These are phyloP conservation scores for Ahaetulla prasina DNA, from an alignment of 2,113 vertebrate species.

Conservation along the genomic window DNA sequence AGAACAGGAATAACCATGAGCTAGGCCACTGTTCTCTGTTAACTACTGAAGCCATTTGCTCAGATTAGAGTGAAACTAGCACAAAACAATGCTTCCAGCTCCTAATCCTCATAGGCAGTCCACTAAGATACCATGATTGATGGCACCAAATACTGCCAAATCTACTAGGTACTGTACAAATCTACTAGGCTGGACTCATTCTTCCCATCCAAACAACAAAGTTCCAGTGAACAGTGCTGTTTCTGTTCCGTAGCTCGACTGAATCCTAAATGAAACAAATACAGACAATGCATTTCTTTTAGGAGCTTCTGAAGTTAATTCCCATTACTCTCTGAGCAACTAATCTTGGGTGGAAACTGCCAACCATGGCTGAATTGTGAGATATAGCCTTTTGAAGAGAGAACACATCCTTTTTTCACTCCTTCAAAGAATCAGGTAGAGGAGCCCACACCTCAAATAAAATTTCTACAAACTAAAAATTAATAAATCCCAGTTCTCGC, in stretches of 20 bases:
- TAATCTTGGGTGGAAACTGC: neutral
- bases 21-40: neutral
- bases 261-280: neutral
- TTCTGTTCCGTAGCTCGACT: neutral
- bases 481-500: neutral
- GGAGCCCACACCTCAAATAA: neutral
- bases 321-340: neutral
- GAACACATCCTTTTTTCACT: neutral
- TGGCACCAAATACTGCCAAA: neutral
- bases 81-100: neutral
- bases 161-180: too few species aligned
- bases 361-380: neutral
- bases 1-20: neutral
- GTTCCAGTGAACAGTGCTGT: neutral
- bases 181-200: neutral
- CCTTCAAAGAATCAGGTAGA: neutral
- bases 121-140: neutral
- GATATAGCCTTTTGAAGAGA: neutral
- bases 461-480: neutral
- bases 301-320: neutral
- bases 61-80: neutral
- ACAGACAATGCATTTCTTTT: neutral
- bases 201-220: neutral
- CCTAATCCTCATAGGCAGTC: neutral
- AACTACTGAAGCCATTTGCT: neutral